A percentile compares a stretch with the other conserved stretches of the same genome.
Evolutionary conservation across 1,140 invertebrate genomes (phyloP).

Genomic region (Plectrocnemia conspersa): DNA sequence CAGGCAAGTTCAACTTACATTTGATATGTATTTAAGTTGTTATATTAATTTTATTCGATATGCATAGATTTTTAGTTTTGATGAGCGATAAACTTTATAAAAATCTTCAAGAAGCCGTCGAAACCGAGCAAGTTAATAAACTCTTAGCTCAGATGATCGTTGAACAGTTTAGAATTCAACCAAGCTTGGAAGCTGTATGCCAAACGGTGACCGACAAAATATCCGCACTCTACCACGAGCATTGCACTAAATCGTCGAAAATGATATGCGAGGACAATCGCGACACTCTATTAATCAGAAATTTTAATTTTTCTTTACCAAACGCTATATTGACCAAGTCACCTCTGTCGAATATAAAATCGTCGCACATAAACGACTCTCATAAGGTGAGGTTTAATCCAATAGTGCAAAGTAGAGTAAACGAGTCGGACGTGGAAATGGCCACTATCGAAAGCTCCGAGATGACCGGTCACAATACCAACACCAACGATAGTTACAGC

Average conservation of each 20-base stretch:
- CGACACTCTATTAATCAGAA: conserved; percentile 77
- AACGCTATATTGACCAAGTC: conserved; percentile 49
- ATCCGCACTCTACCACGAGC: conserved; percentile 77
- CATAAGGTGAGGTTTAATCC: conserved; percentile 55
- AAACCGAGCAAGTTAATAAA: conserved; percentile 74
- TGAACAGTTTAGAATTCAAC: conserved; percentile 76
- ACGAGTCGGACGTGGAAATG: conserved; percentile 30
- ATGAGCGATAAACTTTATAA: conserved; percentile 83
- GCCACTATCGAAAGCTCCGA: conserved; percentile 22
- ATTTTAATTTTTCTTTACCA: conserved; percentile 78
- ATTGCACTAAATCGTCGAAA: conserved; percentile 62
- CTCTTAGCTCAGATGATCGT: conserved; percentile 74
- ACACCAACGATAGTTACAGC: conserved; percentile 36
- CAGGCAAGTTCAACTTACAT: conserved; percentile 47
- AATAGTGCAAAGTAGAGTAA: conserved; percentile 50
- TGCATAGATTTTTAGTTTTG: conserved; percentile 66
- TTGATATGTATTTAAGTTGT: too few relatives aligned
- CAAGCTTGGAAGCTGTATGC: conserved; percentile 75
- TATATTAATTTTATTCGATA: conserved; percentile 12
- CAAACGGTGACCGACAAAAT: conserved; percentile 85
- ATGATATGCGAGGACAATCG: conserved; percentile 47
- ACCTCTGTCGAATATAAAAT: conserved; percentile 19
- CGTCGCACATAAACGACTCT: conserved; percentile 3
- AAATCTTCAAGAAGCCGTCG: conserved; percentile 75
- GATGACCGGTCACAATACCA: conserved; percentile 37